phyloP scores from a whole-genome alignment of 2,888 invertebrate genomes.

The Nowickia ferox region DNA sequence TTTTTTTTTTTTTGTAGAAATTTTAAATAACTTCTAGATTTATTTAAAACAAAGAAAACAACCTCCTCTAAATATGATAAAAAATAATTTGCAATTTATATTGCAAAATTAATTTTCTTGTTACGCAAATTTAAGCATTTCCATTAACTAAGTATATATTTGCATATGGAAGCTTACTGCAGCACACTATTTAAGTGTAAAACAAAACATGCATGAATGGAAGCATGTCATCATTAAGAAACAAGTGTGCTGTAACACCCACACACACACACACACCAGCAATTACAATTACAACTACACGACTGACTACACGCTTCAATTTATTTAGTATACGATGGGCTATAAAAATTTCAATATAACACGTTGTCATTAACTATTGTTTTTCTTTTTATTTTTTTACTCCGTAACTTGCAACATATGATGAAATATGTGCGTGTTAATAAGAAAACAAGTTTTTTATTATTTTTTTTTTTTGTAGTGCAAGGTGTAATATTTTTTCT shows the following conservation, averaged over 20 bases:
- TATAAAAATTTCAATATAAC: conserved; percentile 56
- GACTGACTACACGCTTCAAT: background rate
- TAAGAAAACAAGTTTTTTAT: background rate
- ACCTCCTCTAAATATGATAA: background rate
- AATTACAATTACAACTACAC: conserved; percentile 2
- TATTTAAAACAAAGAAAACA: background rate
- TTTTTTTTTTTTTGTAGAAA: too few species aligned
- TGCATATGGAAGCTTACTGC: conserved; percentile 13
- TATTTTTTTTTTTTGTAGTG: background rate
- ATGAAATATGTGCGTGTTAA: conserved; percentile 28
- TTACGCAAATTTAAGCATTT: conserved; percentile 29
- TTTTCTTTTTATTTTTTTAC: background rate
- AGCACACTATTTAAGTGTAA: conserved; percentile 1
- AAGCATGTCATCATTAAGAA: conserved; percentile 45
- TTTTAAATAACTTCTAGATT: too few species aligned
- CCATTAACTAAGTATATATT: conserved; percentile 41
- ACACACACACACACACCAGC: background rate
- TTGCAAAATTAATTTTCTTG: background rate
- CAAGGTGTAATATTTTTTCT: conserved; percentile 31
- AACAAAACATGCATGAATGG: conserved; percentile 3
- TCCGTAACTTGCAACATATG: conserved; percentile 17
- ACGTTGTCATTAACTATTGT: conserved; percentile 55
- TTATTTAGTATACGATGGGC: background rate
- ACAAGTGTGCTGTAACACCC: conserved; percentile 26
- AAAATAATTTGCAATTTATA: conserved; percentile 10